Evolutionary conservation across 2,888 invertebrate species (phyloP).

Genomic region (Neoscelio sp.): DNA sequence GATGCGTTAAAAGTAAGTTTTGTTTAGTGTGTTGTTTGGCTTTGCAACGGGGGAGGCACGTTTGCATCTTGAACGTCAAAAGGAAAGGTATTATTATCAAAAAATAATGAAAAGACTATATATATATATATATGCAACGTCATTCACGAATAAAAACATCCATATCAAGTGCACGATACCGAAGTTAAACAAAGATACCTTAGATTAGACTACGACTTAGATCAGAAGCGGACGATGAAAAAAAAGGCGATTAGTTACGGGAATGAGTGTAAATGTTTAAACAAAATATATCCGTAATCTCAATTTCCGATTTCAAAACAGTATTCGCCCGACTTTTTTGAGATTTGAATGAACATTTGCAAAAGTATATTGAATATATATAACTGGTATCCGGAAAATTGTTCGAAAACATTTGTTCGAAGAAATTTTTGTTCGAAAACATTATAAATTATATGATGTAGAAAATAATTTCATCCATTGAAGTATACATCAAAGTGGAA

Average conservation of each 20-base stretch:
- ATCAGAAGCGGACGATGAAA: too few relatives aligned
- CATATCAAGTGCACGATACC: conserved; percentile 66
- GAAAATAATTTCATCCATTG: too few relatives aligned
- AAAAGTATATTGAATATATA: conserved; percentile 22
- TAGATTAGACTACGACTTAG: conserved; percentile 49
- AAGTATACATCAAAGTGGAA: too few relatives aligned
- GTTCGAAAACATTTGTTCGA: too few relatives aligned
- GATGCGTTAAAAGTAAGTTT: too few relatives aligned
- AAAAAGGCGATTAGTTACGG: conserved; percentile 29
- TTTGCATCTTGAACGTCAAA: conserved; percentile 39
- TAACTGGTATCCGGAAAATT: too few relatives aligned
- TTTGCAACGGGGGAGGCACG: conserved; percentile 31
- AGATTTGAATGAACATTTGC: conserved; percentile 13
- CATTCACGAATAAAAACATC: conserved; percentile 47
- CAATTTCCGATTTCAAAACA: conserved; percentile 26
- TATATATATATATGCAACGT: conserved; percentile 15
- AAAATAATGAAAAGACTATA: conserved; percentile 4
- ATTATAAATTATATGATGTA: too few relatives aligned
- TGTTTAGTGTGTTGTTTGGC: too few relatives aligned
- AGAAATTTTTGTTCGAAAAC: too few relatives aligned
- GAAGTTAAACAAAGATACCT: conserved; percentile 32
- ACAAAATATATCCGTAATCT: conserved; percentile 47
- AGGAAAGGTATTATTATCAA: conserved; percentile 31
- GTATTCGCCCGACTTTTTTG: conserved; percentile 35
- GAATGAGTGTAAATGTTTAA: conserved; percentile 37